These are phyloP conservation scores for Manis crassicaudata DNA, from an alignment of 2,797 vertebrate species.

Conservation along the genomic window DNA sequence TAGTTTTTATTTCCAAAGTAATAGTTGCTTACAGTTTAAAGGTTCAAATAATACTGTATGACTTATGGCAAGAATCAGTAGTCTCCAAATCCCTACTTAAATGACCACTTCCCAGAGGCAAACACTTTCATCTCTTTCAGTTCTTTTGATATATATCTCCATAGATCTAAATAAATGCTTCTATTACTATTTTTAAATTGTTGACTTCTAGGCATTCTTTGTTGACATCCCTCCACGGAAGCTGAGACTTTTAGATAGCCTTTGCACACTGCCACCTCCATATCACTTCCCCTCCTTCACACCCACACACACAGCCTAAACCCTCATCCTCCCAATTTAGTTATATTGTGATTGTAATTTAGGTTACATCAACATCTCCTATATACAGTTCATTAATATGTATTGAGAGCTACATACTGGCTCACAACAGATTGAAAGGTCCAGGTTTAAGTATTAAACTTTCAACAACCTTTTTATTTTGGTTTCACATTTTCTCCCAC, in stretches of 20 bases:
- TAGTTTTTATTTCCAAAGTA: background rate
- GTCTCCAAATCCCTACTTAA: background rate
- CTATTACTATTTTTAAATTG: background rate
- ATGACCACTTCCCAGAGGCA: background rate
- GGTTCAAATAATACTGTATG: background rate
- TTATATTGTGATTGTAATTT: background rate
- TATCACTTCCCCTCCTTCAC: rapidly evolving
- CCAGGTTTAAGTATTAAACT: background rate
- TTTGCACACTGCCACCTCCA: background rate
- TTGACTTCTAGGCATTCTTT: background rate
- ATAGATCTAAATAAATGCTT: background rate
- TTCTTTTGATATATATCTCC: background rate
- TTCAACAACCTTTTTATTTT: background rate
- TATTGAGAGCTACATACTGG: background rate
- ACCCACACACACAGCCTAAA: background rate
- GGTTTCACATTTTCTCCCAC: background rate
- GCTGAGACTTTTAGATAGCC: background rate
- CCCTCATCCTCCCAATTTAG: background rate
- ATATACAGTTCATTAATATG: background rate
- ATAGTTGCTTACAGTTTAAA: background rate
- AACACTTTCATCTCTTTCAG: background rate
- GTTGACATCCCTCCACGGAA: background rate
- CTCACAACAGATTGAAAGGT: background rate
- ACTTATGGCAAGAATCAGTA: background rate
- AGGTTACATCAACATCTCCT: background rate